Conservation (phyloP, 2,888 invertebrate genomes). For the Epinotia bilunana region DNA sequence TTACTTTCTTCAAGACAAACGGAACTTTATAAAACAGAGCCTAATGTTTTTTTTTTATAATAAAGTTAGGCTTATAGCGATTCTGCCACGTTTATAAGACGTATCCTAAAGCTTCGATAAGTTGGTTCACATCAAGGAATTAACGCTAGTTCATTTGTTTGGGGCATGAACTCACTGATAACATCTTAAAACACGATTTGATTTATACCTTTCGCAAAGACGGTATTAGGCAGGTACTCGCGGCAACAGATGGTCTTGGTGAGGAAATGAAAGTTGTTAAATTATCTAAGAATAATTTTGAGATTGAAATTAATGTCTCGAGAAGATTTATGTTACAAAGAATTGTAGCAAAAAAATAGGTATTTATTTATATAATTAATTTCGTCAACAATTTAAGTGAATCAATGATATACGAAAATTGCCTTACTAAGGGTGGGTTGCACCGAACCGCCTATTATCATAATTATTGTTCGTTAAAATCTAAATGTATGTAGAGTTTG, state of each 20-base stretch:
- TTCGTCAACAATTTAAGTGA: background rate
- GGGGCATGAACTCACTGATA: conserved; percentile 36
- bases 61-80: background rate
- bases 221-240: conserved; percentile 22
- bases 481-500: no score
- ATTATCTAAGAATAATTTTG: background rate
- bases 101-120: conserved; percentile 8
- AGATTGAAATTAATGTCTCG: no score
- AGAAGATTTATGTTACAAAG: no score
- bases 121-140: conserved; percentile 58
- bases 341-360: no score
- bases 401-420: no score
- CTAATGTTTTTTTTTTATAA: background rate
- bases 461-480: no score
- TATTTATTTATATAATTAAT: no score
- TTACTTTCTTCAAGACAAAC: no score
- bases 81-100: conserved; percentile 8
- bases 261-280: conserved; percentile 17
- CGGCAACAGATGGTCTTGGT: conserved; percentile 25
- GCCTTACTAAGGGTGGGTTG: no score
- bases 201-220: conserved; percentile 33
- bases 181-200: conserved; percentile 22
- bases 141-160: conserved; percentile 55
- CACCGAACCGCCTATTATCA: no score
- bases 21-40: no score